Base-by-base conservation (phyloP, 2,888 invertebrate genomes). In the Gymnocheta viridis region DNA sequence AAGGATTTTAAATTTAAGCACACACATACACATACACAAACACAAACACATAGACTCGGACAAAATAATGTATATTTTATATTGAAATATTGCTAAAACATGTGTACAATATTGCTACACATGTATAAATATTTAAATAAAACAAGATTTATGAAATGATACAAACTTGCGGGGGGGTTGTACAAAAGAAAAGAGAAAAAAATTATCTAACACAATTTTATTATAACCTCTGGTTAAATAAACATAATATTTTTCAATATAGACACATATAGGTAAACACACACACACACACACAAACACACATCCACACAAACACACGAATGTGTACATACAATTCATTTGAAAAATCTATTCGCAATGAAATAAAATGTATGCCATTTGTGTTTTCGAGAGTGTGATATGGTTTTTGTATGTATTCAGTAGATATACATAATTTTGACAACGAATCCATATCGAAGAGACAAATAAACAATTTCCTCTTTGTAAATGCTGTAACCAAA, bases 381-480 rank as follows among this genome's bases (percentile, higher is more conserved):
- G 44, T 44, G n/a, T 47, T 19, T 72, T 14, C 0, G 14, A 29
- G 62, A 54, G 41, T 51, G 49, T 41, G 54, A 41, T 51, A 24
- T 32, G 32, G 70, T 47, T 44, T 62, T n/a, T 60, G 41, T 67
- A 17, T 38, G 54, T n/a, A 24, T 64, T 29, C 29, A 14, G 32
- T 56, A 17, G 29, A 24, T 32, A 51, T 70, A 54, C 64, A 72
- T 79, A 79, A 56, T 35, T 70, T 80, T 66, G 70, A 83, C 58
- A 80, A 76, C 51, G 44, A 78, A 69, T 81, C 32, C 67, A 81
- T 77, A 69, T 73, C 47, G 77, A 56, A 78, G 69, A 84, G 84
- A 84, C 84, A 84, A 84, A 81, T 84, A 84, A 84, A 84, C 84
- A 81, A 84, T 84, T 81, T 84, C 84, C 84, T 67, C 58, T 83